Conservation (phyloP, 2,797 vertebrate genomes). For the Sebastes kiyomatsui region DNA sequence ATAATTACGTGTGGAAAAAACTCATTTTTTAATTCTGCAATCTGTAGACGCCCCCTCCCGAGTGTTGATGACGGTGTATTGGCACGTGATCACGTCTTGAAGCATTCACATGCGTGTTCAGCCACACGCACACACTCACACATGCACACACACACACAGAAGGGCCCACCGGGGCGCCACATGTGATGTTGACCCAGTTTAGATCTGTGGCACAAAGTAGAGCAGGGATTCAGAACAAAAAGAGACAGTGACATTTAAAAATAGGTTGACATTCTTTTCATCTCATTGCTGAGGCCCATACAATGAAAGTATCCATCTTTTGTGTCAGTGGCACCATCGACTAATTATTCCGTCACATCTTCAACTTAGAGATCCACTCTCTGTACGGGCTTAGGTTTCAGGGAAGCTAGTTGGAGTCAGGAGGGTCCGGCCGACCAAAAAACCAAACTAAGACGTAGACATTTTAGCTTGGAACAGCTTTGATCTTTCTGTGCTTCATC, state of each 20-base stretch:
- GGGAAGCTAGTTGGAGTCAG: neutral
- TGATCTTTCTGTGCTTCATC: neutral
- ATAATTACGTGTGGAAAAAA: slow-evolving; percentile 53
- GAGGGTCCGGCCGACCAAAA: neutral
- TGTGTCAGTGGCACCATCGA: slow-evolving; percentile 63
- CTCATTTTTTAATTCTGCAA: neutral
- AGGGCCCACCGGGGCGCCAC: slow-evolving; percentile 74
- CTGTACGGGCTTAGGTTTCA: neutral
- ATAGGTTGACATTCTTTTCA: slow-evolving; percentile 84
- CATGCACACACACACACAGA: slow-evolving; percentile 54
- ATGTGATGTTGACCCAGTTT: slow-evolving; percentile 84
- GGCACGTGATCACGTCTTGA: slow-evolving; percentile 39
- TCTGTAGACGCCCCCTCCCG: slow-evolving; percentile 19
- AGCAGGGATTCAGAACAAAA: slow-evolving; percentile 82
- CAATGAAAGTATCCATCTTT: slow-evolving; percentile 72
- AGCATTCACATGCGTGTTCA: slow-evolving; percentile 38
- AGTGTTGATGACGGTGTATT: slow-evolving; percentile 15
- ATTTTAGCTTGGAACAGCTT: neutral
- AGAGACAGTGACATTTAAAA: slow-evolving; percentile 83
- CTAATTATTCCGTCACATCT: slow-evolving; percentile 68
- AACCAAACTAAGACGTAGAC: no score
- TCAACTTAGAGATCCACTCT: slow-evolving; percentile 18
- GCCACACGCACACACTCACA: slow-evolving; percentile 36
- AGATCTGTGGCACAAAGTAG: slow-evolving; percentile 83
- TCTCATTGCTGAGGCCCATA: slow-evolving; percentile 66